These are phyloP conservation scores for Tupiocoris notatus DNA, from an alignment of 2,888 invertebrate species.

Conservation along the genomic window DNA sequence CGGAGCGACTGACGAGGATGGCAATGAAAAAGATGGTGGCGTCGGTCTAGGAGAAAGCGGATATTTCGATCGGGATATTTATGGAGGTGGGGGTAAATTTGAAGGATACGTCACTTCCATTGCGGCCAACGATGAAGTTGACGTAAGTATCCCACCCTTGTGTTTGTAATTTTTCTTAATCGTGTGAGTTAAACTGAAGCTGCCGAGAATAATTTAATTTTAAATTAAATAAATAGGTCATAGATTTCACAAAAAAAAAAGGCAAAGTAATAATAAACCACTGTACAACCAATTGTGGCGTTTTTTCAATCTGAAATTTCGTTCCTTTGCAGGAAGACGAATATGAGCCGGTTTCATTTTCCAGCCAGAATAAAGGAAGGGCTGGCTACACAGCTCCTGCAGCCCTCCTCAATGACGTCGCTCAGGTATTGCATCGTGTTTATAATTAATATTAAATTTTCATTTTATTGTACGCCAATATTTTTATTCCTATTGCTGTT, in stretches of 20 bases:
- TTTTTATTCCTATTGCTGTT: too few species aligned
- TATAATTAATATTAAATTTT: conserved; percentile 4
- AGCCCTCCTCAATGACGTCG: conserved; percentile 84
- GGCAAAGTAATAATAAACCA: too few species aligned
- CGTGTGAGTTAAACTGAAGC: too few species aligned
- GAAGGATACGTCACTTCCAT: conserved; percentile 96
- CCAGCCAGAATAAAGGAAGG: conserved; percentile 64
- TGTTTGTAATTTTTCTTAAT: too few species aligned
- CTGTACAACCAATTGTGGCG: too few species aligned
- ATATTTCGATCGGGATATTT: conserved; percentile 91
- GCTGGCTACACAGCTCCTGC: conserved; percentile 82
- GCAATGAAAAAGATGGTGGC: conserved; percentile 61
- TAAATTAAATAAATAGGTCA: too few species aligned
- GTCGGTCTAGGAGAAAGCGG: conserved; percentile 83
- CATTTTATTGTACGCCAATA: too few species aligned
- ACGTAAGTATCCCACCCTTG: conserved; percentile 61
- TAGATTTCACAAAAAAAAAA: too few species aligned
- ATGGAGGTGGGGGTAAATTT: conserved; percentile 85
- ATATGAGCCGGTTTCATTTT: conserved; percentile 68
- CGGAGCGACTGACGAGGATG: conserved; percentile 65
- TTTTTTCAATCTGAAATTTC: too few species aligned
- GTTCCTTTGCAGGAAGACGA: conserved; percentile 82
- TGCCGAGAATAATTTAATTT: too few species aligned
- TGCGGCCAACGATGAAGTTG: conserved; percentile 92
- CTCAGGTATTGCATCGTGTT: conserved; percentile 65